Evolutionary conservation across 1,140 invertebrate genomes (phyloP).

Genomic region (Drosophila ironensis): DNA sequence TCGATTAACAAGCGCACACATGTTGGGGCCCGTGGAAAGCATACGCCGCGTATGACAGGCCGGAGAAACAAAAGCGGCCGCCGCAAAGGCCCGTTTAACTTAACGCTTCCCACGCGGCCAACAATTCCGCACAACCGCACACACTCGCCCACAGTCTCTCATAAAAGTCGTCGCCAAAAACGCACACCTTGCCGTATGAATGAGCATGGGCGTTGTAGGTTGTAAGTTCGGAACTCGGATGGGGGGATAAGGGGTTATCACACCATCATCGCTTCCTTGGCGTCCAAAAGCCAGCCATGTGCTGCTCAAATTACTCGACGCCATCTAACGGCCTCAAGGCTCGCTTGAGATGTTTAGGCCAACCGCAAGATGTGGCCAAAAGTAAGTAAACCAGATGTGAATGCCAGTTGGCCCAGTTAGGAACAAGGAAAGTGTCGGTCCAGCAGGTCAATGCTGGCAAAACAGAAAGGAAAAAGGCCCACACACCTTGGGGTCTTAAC

Average conservation of each 20-base stretch:
- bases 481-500: too few relatives aligned
- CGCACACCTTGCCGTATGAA: slow-evolving; percentile 30
- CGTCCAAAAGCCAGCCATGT: slow-evolving; percentile 22
- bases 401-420: neutral
- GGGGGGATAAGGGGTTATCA: too few relatives aligned
- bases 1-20: slow-evolving; percentile 62
- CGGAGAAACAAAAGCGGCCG: slow-evolving; percentile 43
- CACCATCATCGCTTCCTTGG: too few relatives aligned
- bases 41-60: slow-evolving; percentile 41
- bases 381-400: slow-evolving; percentile 20
- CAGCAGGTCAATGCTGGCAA: neutral
- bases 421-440: neutral
- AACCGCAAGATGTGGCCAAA: slow-evolving; percentile 30
- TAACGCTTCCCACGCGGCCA: slow-evolving; percentile 57
- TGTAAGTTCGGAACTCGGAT: too few relatives aligned
- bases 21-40: slow-evolving; percentile 24
- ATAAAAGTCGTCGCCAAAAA: slow-evolving; percentile 28
- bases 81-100: slow-evolving; percentile 73
- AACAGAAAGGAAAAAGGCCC: neutral
- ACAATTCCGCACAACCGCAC: neutral
- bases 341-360: slow-evolving; percentile 32
- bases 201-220: neutral
- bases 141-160: slow-evolving; percentile 6
- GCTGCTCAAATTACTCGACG: slow-evolving; percentile 30
- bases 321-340: slow-evolving; percentile 26